Conservation (phyloP, 2,113 vertebrate species). For the Pseudopipra pipra region DNA sequence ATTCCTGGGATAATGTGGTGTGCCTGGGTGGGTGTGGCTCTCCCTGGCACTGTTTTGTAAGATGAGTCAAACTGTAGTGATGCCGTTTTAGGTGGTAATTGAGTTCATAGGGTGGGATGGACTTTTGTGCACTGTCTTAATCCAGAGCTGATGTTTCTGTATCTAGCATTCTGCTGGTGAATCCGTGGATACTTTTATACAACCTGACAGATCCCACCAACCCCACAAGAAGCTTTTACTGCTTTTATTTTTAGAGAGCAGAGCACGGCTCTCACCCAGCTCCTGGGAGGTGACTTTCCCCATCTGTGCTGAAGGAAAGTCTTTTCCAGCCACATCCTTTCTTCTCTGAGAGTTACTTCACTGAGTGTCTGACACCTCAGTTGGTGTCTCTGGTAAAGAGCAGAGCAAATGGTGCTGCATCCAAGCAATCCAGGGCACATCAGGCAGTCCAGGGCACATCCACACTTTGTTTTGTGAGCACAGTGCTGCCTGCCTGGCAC, state of each 20-base stretch:
- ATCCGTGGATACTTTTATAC: conserved; percentile 48
- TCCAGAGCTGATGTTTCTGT: conserved; percentile 31
- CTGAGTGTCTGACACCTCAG: neutral
- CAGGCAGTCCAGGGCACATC: neutral
- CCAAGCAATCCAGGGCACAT: neutral
- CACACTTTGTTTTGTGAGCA: neutral
- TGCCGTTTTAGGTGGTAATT: conserved; percentile 25
- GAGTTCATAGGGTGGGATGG: conserved; percentile 53
- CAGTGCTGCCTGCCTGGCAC: neutral
- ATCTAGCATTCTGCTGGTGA: conserved; percentile 2
- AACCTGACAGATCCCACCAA: conserved; percentile 45
- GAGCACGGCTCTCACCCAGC: neutral
- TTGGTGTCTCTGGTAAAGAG: neutral
- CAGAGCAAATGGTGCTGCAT: neutral
- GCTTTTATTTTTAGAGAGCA: conserved; percentile 38
- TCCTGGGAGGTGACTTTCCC: conserved; percentile 35
- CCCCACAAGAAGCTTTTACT: conserved; percentile 47
- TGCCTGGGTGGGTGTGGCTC: neutral
- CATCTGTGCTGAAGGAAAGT: conserved; percentile 1
- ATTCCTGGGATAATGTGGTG: neutral
- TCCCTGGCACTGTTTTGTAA: neutral
- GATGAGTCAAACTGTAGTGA: neutral
- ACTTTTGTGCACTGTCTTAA: conserved; percentile 32
- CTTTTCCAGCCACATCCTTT: neutral
- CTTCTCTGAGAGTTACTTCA: neutral